Conservation (phyloP, 2,797 vertebrate species). For the Dendrocincla fuliginosa region DNA sequence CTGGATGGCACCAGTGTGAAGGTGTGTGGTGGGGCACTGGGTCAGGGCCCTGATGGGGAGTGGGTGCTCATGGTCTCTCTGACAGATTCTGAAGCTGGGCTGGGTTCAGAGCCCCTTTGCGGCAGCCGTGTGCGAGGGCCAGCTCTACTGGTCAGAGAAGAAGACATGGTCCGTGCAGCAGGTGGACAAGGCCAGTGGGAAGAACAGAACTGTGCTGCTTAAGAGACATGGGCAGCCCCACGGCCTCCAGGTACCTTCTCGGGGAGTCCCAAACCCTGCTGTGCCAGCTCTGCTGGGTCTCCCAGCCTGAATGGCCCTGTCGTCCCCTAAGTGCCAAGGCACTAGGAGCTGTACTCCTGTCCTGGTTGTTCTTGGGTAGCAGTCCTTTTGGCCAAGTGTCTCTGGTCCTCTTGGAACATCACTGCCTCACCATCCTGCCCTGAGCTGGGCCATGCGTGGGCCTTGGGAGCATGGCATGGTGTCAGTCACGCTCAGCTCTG, state of each 20-base stretch:
- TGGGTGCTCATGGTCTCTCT: neutral
- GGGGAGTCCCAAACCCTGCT: neutral
- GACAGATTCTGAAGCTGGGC: constrained; percentile 83
- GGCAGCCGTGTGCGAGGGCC: constrained; percentile 83
- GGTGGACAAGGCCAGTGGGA: constrained; percentile 85
- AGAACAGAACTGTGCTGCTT: constrained; percentile 83
- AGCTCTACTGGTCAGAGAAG: constrained; percentile 89
- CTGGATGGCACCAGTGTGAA: constrained; percentile 83
- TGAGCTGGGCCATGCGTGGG: accelerated
- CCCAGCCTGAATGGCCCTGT: neutral
- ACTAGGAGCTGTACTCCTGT: neutral
- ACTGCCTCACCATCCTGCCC: neutral
- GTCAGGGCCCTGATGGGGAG: accelerated
- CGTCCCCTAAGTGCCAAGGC: accelerated
- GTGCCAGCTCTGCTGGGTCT: neutral
- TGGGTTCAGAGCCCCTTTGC: constrained; percentile 87
- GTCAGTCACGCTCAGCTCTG: accelerated
- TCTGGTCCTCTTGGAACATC: neutral
- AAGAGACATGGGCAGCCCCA: constrained; percentile 88
- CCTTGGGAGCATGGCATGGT: neutral
- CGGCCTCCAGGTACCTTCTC: constrained; percentile 81
- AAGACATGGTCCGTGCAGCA: constrained; percentile 83
- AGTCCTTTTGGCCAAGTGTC: neutral
- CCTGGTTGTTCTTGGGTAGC: neutral
- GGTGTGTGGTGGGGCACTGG: constrained; percentile 63